A percentile compares a stretch with the other conserved stretches of the same genome.
Evolutionary conservation across 2,888 invertebrate species (phyloP).

Genomic region (Hemicrepidius hirtus): DNA sequence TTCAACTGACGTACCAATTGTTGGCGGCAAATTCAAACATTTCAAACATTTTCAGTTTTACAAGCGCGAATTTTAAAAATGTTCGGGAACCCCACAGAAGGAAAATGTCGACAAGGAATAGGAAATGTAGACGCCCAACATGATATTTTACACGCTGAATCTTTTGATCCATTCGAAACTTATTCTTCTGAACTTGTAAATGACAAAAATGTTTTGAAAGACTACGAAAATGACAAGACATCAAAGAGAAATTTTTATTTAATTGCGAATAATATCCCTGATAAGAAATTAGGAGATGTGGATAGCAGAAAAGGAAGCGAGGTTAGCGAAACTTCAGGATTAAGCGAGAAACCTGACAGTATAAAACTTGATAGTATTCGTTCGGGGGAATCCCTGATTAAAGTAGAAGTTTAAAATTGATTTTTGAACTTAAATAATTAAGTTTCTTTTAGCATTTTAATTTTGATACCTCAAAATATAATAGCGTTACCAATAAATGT

Average conservation of each 20-base stretch:
- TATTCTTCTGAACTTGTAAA: not conserved
- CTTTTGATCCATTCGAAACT: not conserved
- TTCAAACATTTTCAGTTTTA: too few species aligned
- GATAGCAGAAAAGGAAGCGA: too few species aligned
- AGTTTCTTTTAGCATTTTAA: slow-evolving; percentile 39
- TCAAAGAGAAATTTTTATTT: not conserved
- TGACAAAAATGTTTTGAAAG: not conserved
- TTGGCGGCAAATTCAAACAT: too few species aligned
- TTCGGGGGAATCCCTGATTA: slow-evolving; percentile 30
- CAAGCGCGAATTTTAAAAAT: not conserved
- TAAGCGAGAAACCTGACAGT: not conserved
- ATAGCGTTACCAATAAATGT: slow-evolving; percentile 48
- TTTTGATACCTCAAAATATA: slow-evolving; percentile 41
- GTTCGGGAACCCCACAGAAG: not conserved
- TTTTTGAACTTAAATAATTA: too few species aligned
- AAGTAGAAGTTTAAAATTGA: not conserved
- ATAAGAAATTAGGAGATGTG: not conserved
- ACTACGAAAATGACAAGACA: not conserved
- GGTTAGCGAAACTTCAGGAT: too few species aligned
- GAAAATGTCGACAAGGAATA: not conserved
- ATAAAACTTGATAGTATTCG: not conserved
- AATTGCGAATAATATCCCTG: not conserved
- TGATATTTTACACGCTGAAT: not conserved
- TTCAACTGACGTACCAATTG: too few species aligned
- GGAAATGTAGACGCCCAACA: not conserved